Evolutionary conservation across 2,113 vertebrate genomes (phyloP).

Genomic region (Cinclus mexicanus): DNA sequence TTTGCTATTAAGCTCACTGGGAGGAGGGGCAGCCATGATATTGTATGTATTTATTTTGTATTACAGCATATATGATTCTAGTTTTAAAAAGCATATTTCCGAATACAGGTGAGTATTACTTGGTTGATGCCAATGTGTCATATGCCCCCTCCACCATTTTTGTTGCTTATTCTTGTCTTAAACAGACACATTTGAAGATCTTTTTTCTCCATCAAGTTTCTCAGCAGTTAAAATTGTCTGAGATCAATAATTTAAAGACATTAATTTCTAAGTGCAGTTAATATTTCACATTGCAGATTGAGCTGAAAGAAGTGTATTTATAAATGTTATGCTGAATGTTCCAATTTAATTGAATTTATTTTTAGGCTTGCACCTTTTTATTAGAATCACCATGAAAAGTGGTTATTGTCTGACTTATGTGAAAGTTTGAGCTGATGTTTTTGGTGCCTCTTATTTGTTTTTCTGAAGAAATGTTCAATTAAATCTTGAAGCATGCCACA

Average conservation of each 20-base stretch:
- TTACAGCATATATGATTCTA: neutral
- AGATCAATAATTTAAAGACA: slow-evolving; percentile 12
- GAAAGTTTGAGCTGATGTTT: neutral
- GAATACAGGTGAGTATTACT: neutral
- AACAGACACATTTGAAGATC: neutral
- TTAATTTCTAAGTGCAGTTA: neutral
- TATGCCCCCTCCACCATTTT: neutral
- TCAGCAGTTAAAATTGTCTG: neutral
- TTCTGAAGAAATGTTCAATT: neutral
- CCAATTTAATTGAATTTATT: neutral
- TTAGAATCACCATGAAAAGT: neutral
- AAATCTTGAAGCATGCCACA: neutral
- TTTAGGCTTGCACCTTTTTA: neutral
- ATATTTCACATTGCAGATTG: neutral
- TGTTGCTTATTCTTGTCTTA: neutral
- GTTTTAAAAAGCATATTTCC: neutral
- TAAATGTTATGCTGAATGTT: neutral
- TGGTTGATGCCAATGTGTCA: neutral
- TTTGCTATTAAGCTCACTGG: neutral
- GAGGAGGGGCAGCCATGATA: neutral
- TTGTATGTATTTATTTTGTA: neutral
- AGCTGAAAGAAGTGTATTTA: neutral
- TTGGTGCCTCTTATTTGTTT: neutral
- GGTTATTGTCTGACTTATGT: neutral
- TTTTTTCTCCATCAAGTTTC: neutral